These are phyloP conservation scores for Microhierax caerulescens DNA, from an alignment of 2,797 vertebrate species.

Conservation along the genomic window DNA sequence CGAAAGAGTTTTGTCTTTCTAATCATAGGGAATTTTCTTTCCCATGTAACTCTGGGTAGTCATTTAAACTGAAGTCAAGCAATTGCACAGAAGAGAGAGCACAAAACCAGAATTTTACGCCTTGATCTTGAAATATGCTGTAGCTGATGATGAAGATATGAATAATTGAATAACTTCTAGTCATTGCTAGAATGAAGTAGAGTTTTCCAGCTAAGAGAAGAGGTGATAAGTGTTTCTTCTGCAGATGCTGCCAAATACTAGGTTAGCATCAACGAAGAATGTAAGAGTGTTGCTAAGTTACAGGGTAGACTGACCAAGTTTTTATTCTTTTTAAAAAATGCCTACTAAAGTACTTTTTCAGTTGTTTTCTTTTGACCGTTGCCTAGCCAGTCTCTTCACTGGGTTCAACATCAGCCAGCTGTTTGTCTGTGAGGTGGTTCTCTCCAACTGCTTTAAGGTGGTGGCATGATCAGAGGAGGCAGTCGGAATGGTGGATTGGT, in stretches of 20 bases:
- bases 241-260: conserved; percentile 34
- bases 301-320: neutral
- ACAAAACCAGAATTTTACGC: neutral
- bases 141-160: conserved; percentile 21
- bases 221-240: conserved; percentile 46
- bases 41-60: neutral
- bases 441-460: neutral
- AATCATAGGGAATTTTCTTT: neutral
- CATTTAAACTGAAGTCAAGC: neutral
- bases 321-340: neutral
- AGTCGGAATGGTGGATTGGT: neutral
- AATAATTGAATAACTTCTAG: conserved; percentile 48
- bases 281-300: conserved; percentile 11
- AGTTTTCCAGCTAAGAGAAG: conserved; percentile 40
- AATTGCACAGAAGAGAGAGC: neutral
- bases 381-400: neutral
- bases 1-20: neutral
- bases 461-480: neutral
- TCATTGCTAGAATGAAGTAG: neutral
- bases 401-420: neutral
- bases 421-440: neutral
- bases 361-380: neutral
- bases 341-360: neutral
- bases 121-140: conserved; percentile 21
- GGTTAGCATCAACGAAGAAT: neutral